Percentiles rank a stretch among this genome's conserved stretches.
These are phyloP conservation scores for Forbesichthys agassizii DNA, from an alignment of 2,113 vertebrate species.

Conservation along the genomic window DNA sequence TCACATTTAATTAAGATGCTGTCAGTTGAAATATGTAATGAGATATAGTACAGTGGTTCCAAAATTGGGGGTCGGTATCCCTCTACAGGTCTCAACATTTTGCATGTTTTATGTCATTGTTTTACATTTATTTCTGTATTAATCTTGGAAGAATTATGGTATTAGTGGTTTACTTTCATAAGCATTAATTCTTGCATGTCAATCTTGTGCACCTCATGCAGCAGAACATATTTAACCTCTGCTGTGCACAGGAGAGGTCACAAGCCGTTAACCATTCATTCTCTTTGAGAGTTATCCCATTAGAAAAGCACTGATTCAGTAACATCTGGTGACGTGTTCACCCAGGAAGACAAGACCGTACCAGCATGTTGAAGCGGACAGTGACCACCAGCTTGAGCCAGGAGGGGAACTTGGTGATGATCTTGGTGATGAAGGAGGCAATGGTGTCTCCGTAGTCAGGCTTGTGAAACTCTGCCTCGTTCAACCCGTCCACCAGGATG, in stretches of 20 bases:
- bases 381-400: slow-evolving; percentile 97
- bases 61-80: too few species aligned
- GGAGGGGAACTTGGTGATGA: slow-evolving; percentile 88
- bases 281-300: too few species aligned
- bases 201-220: too few species aligned
- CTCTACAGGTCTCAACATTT: not conserved
- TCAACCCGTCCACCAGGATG: slow-evolving; percentile 94
- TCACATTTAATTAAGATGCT: not conserved
- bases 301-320: not conserved
- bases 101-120: too few species aligned
- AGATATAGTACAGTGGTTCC: not conserved
- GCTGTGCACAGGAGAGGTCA: too few species aligned
- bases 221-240: too few species aligned
- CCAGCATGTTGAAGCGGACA: slow-evolving; percentile 90
- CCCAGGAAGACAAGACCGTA: slow-evolving; percentile 67
- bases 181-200: not conserved
- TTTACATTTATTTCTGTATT: not conserved
- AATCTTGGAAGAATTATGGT: not conserved
- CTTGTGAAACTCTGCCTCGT: slow-evolving; percentile 98
- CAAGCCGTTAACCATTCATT: too few species aligned
- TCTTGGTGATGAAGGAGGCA: slow-evolving; percentile 90
- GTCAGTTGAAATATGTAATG: slow-evolving; percentile 4
- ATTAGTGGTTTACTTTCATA: not conserved
- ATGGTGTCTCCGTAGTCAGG: slow-evolving; percentile 98
- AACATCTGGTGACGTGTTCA: not conserved